Evolutionary conservation across 2,888 invertebrate genomes (phyloP), one percentile per base, ranked within the genome.

Genomic region (Platycnemis pennipes): DNA sequence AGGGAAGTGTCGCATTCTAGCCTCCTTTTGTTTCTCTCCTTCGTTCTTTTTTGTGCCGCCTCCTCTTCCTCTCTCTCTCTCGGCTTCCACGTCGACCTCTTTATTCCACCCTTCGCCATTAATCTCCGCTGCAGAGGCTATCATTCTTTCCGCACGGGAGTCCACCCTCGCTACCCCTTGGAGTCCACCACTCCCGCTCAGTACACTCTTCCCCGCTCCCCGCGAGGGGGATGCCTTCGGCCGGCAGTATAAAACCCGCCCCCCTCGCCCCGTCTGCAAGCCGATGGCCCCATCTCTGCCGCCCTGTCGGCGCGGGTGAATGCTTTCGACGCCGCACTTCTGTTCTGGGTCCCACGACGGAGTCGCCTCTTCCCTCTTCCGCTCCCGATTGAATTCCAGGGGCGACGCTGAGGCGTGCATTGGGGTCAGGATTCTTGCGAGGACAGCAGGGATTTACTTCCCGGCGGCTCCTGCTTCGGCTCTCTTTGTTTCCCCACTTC

Each of bases 11-110:
- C 46, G 87, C 44, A 87, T 87, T 87, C 87, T 0, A 46, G 31
- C 77, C 26, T 46, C 46, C 87, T 87, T 87, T 87, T 87, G n/a
- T 87, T 87, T 87, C 87, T 87, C 13, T 46, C 87, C n/a, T n/a
- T 45, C n/a, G 31, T 8, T 45, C 45, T 46, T 44, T 22, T 87
- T 87, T 87, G n/a, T 1, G n/a, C 31, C 31, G 8, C 31, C 7
- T 16, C 49, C 0, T 77, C 13, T 77, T 13, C 77, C 77, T 46
- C 26, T 86, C 1, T 42, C 87, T 42, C 26, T 8, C 45, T 87
- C 26, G 11, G 31, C 85, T 85, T 85, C 44, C 85, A n/a, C n/a
- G 42, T 22, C 44, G 45, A 87, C 45, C 87, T 77, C 77, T 77
- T 77, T 77, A 77, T 44, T 46, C 46, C 46, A n/a, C 16, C 13